Conservation (phyloP, 1,140 invertebrate genomes). For the Drosophila nasuta region DNA sequence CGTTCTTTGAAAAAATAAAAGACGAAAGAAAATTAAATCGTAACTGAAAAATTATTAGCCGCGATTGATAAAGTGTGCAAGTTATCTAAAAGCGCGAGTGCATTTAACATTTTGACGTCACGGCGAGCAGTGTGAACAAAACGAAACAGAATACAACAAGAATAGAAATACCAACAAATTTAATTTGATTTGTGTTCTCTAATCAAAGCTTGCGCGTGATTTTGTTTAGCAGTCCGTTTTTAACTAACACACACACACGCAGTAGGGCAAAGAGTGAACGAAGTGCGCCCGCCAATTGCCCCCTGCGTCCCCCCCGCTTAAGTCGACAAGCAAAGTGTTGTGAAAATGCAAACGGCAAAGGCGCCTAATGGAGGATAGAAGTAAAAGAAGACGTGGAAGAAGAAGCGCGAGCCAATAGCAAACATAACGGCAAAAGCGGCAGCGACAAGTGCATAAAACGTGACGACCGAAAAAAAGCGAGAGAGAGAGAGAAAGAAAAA, state of each 20-base stretch:
- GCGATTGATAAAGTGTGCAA: slow-evolving; percentile 41
- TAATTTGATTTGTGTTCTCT: slow-evolving; percentile 54
- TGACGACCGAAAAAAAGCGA: slow-evolving; percentile 43
- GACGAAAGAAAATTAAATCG: slow-evolving; percentile 33
- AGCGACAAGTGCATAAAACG: slow-evolving; percentile 57
- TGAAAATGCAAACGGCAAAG: slow-evolving; percentile 52
- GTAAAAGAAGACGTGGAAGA: slow-evolving; percentile 27
- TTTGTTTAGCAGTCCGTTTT: slow-evolving; percentile 51
- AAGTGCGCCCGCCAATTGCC: slow-evolving; percentile 9
- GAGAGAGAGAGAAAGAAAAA: slow-evolving; percentile 2
- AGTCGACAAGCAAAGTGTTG: slow-evolving; percentile 42
- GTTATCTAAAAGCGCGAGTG: slow-evolving; percentile 39
- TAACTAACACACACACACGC: not conserved
- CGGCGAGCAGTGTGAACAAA: slow-evolving; percentile 21
- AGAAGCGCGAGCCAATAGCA: slow-evolving; percentile 33
- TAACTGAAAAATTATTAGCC: slow-evolving; percentile 30
- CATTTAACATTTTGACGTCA: slow-evolving; percentile 56
- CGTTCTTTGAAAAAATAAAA: slow-evolving; percentile 12
- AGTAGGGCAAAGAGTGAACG: slow-evolving; percentile 36
- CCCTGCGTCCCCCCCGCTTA: not conserved
- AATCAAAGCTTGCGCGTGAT: slow-evolving; percentile 58
- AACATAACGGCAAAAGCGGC: slow-evolving; percentile 49
- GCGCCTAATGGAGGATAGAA: slow-evolving; percentile 40
- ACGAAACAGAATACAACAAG: slow-evolving; percentile 11
- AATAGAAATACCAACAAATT: slow-evolving; percentile 7